A percentile compares a stretch with the other conserved stretches of the same genome.
Conservation (phyloP, 2,797 vertebrate species). For the Dipus sagitta region DNA sequence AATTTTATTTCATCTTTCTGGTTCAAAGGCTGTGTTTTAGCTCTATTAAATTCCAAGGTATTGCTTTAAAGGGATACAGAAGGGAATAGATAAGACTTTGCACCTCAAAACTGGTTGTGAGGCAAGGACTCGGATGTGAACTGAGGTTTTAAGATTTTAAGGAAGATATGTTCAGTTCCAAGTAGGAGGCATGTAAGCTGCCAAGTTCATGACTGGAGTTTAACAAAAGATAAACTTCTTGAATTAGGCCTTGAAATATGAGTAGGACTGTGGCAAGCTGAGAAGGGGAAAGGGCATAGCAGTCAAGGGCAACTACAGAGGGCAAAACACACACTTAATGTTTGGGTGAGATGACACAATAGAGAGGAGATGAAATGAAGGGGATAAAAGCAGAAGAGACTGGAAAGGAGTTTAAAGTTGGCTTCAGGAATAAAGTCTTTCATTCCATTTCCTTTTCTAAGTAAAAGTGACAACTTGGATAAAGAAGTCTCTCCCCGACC, state of each 20-base stretch:
- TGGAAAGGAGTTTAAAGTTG: not conserved
- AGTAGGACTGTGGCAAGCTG: not conserved
- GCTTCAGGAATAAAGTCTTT: not conserved
- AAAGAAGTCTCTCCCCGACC: not conserved
- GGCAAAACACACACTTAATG: not conserved
- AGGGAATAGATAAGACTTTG: not conserved
- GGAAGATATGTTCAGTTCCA: not conserved
- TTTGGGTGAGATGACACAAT: not conserved
- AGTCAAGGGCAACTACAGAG: not conserved
- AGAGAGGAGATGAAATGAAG: not conserved
- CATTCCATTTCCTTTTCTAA: not conserved
- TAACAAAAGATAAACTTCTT: not conserved
- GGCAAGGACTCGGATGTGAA: not conserved
- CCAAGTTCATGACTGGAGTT: not conserved
- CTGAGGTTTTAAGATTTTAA: not conserved
- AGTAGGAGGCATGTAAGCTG: not conserved
- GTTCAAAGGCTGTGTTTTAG: not conserved
- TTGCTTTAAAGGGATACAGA: not conserved
- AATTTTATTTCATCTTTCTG: slow-evolving; percentile 6
- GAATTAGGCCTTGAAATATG: slow-evolving; percentile 22
- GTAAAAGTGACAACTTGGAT: slow-evolving; percentile 2
- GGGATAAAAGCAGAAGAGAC: not conserved
- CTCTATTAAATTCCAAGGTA: not conserved
- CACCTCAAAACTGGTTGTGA: not conserved
- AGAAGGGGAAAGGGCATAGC: not conserved